Evolutionary conservation across 2,797 vertebrate species (phyloP).

Genomic region (Numenius phaeopus): DNA sequence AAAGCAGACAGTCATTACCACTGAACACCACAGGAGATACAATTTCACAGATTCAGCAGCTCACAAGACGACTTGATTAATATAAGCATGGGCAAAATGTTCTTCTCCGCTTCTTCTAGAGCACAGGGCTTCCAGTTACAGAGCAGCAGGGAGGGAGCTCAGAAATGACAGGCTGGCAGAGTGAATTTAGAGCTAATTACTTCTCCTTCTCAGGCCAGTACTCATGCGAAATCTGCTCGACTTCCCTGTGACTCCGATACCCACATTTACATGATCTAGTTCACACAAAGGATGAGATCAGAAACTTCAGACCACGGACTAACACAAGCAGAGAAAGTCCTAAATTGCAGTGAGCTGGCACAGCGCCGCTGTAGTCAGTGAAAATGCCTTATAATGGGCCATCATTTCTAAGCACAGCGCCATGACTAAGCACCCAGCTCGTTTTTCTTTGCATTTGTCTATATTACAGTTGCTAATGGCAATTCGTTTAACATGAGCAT

Average conservation of each 20-base stretch:
- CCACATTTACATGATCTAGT: not conserved
- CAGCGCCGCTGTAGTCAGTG: not conserved
- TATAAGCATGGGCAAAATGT: not conserved
- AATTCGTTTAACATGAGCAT: fast-evolving
- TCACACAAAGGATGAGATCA: not conserved
- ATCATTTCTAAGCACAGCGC: not conserved
- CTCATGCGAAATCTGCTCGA: not conserved
- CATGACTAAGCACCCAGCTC: not conserved
- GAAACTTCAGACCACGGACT: not conserved
- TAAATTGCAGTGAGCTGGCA: not conserved
- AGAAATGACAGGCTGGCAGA: not conserved
- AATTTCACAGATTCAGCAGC: slow-evolving; percentile 24
- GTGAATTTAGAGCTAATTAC: slow-evolving; percentile 25
- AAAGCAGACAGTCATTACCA: not conserved
- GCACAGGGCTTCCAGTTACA: not conserved
- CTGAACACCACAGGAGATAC: not conserved
- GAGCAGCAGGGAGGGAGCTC: not conserved
- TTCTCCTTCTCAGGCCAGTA: not conserved
- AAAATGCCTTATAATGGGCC: not conserved
- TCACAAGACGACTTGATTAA: not conserved
- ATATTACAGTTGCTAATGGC: not conserved
- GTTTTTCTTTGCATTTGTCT: not conserved
- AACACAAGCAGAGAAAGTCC: not conserved
- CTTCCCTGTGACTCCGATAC: not conserved
- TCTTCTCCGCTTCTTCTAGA: slow-evolving; percentile 16